Evolutionary conservation across 2,797 vertebrate genomes (phyloP), one percentile per base, ranked within the genome.

Genomic region (Onychomys torridus): DNA sequence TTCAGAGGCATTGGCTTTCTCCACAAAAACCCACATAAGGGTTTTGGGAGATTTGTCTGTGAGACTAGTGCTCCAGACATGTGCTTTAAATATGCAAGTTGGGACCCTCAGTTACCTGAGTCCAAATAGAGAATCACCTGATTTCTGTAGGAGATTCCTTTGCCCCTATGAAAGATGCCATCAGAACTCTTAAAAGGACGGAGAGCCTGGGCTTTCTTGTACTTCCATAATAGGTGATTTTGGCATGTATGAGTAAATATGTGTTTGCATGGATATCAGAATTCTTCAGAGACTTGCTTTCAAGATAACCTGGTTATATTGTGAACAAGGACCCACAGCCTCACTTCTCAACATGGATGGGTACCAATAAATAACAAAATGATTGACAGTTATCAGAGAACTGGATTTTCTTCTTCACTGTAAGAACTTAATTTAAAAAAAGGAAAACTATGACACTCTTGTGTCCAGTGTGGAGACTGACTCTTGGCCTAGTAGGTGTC

Each of bases 71-170:
- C 2, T 25, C 37, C 49, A 37, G 32, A 23, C 13, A 37, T 75
- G 21, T 27, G 5, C 59, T 84, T 77, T 67, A 67, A 93, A 89
- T 9, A 89, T 76, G 23, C 37, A 43, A 84, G 37, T 67, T 43
- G 6, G 63, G 73, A 49, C 37, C 76, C 55, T 77, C 2, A 65
- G 85, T 63, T 27, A 69, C 57, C 55, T 85, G 76, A 85, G 25
- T 96, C 93, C 37, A 91, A 87, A 91, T 2, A 77, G 37, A 94
- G 89, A 37, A 49, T 69, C 46, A 85, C 88, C 43, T 55, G 59
- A 69, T 5, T 90, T 21, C 37, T 88, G 65, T 6, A 79, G 75
- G 34, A 17, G 69, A 75, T 57, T 4, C 29, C 59, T 67, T 77
- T 81, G 46, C 49, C 77, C 55, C 89, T 32, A 63, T 59, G 71